These are phyloP conservation scores for Suillia variegata DNA, from an alignment of 2,888 invertebrate species.

Conservation along the genomic window DNA sequence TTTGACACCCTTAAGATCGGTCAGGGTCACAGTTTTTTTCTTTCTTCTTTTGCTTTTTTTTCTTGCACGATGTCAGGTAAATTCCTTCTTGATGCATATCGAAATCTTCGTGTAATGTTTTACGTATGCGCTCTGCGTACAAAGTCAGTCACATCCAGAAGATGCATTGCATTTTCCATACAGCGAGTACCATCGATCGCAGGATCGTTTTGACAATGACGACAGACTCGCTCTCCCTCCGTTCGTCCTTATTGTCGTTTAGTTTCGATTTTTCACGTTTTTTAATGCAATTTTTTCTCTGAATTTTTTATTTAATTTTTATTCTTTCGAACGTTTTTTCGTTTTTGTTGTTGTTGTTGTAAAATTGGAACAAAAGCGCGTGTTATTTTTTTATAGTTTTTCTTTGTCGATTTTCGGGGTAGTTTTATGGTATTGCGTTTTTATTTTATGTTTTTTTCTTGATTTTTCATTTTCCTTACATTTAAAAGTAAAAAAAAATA, in stretches of 20 bases:
- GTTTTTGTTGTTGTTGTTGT: background rate
- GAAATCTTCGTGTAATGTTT: conserved; percentile 15
- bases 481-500: conserved; percentile 6
- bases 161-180: no score
- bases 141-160: conserved; percentile 3
- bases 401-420: conserved; percentile 19
- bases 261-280: conserved; percentile 37
- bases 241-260: conserved; percentile 32
- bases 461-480: conserved; percentile 16
- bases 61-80: conserved; percentile 38
- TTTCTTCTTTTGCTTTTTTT: conserved; percentile 9
- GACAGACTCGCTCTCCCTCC: no score
- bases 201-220: background rate
- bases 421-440: no score
- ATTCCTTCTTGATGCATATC: conserved; percentile 39
- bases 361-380: background rate
- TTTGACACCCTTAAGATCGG: conserved; percentile 44
- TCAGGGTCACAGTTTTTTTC: conserved; percentile 18
- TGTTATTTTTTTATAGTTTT: conserved; percentile 11
- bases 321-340: background rate
- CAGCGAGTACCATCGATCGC: no score
- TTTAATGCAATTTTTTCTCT: conserved; percentile 47
- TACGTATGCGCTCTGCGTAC: background rate
- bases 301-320: conserved; percentile 25
- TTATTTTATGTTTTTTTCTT: conserved; percentile 6